phyloP scores from a whole-genome alignment of 2,888 invertebrate genomes.

The Eutolmus rufibarbis region DNA sequence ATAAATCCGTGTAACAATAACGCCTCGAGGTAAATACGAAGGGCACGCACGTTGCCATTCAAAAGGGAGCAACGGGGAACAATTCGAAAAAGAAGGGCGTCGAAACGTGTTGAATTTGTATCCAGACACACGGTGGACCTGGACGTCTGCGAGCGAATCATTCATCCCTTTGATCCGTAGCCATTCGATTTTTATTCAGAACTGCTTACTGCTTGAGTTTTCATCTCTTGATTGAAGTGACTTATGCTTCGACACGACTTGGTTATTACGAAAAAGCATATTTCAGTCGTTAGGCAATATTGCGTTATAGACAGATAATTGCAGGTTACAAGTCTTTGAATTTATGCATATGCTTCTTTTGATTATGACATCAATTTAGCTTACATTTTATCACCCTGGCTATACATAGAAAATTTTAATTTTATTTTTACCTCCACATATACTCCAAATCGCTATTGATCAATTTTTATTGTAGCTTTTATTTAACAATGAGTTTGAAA shows the following conservation, averaged over 20 bases:
- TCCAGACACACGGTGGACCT: neutral
- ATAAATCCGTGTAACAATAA: constrained; percentile 35
- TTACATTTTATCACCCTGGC: no score
- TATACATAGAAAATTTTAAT: no score
- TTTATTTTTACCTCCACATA: no score
- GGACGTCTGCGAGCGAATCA: constrained; percentile 15
- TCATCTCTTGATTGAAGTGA: neutral
- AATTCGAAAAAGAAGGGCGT: neutral
- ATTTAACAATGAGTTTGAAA: neutral
- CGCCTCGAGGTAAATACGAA: constrained; percentile 35
- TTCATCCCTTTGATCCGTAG: constrained; percentile 20
- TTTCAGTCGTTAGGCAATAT: neutral
- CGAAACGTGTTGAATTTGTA: constrained; percentile 31
- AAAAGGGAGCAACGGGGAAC: constrained; percentile 1
- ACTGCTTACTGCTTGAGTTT: neutral
- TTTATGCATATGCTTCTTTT: neutral
- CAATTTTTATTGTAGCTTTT: neutral
- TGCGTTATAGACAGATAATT: neutral
- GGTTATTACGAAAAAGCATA: neutral
- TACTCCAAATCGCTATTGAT: neutral
- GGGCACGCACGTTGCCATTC: constrained; percentile 15
- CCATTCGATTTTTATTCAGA: constrained; percentile 14
- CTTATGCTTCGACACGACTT: constrained; percentile 19
- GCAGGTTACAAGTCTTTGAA: no score
- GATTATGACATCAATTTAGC: neutral